phyloP scores from a whole-genome alignment of 2,113 vertebrate genomes.

The Heliornis fulica region DNA sequence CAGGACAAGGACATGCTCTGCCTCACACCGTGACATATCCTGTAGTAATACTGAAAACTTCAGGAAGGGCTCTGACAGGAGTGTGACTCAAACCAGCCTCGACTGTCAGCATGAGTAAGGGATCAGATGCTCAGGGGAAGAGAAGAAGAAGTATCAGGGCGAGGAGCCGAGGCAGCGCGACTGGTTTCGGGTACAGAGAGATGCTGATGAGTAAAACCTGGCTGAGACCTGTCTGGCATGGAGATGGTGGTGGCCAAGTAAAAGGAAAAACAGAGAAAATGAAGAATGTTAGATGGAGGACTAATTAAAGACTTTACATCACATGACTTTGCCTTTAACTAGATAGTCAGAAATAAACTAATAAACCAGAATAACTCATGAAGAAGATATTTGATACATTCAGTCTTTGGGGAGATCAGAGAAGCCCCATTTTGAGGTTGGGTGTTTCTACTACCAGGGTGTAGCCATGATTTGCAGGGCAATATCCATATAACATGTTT shows the following conservation, averaged over 20 bases:
- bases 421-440: not conserved
- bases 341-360: not conserved
- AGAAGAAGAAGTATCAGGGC: not conserved
- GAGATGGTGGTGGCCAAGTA: not conserved
- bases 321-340: not conserved
- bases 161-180: not conserved
- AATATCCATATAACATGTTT: not conserved
- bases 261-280: not conserved
- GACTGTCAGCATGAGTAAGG: not conserved
- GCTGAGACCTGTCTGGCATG: not conserved
- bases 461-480: not conserved
- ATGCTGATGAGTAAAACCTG: not conserved
- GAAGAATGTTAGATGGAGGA: not conserved
- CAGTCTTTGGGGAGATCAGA: not conserved
- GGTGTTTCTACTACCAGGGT: not conserved
- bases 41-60: not conserved
- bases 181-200: not conserved
- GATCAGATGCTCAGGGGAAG: not conserved
- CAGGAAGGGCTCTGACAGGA: not conserved
- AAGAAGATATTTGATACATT: not conserved
- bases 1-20: fast-evolving
- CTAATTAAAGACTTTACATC: not conserved
- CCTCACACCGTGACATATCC: not conserved
- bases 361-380: not conserved
- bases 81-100: not conserved